phyloP scores from a whole-genome alignment of 2,888 invertebrate genomes.

The Epinotia nisella region DNA sequence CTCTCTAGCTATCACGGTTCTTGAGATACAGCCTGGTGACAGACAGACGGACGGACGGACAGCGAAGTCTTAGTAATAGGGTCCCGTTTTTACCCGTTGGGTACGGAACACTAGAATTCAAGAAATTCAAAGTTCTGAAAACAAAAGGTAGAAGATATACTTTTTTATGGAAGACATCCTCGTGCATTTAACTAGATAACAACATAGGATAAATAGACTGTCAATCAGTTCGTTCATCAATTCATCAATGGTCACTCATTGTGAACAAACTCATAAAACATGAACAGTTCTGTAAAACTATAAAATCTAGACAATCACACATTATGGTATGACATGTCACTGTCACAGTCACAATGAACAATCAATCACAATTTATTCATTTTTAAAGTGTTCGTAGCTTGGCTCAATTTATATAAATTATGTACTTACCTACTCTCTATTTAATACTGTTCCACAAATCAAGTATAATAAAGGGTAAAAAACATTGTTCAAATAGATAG shows the following conservation, averaged over 20 bases:
- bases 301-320: neutral
- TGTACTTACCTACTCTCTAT: neutral
- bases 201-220: neutral
- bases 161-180: neutral
- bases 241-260: neutral
- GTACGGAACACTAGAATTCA: too few species aligned
- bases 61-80: too few species aligned
- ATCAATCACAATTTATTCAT: neutral
- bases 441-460: neutral
- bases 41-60: too few species aligned
- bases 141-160: too few species aligned
- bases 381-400: neutral
- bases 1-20: too few species aligned
- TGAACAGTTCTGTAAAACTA: slow-evolving; percentile 4
- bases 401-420: slow-evolving; percentile 4
- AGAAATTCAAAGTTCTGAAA: too few species aligned
- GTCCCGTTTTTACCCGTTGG: too few species aligned
- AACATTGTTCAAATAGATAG: neutral
- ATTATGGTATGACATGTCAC: neutral
- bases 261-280: slow-evolving; percentile 8
- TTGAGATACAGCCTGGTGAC: too few species aligned
- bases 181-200: neutral
- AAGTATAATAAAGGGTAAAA: neutral
- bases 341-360: neutral
- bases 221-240: neutral